A percentile compares a stretch with the other conserved stretches of the same genome.
phyloP scores from a whole-genome alignment of 2,113 vertebrate genomes.

The Apteryx mantelli region DNA sequence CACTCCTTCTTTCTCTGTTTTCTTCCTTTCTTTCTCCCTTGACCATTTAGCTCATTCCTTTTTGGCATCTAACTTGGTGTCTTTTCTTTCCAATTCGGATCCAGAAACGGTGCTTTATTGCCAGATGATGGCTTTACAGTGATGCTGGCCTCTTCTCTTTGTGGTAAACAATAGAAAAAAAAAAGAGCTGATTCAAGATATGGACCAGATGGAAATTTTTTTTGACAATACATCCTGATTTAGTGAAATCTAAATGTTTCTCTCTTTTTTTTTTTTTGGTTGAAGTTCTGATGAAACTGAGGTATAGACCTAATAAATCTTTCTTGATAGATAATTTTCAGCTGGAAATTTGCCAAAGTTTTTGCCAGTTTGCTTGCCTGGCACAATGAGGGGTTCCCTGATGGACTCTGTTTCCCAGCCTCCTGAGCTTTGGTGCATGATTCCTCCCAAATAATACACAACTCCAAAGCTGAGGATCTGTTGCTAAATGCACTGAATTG shows the following conservation, averaged over 20 bases:
- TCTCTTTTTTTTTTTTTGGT: neutral
- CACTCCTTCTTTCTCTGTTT: neutral
- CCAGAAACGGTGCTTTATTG: neutral
- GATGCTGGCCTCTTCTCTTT: neutral
- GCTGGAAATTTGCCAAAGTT: neutral
- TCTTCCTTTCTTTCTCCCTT: neutral
- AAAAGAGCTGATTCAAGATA: neutral
- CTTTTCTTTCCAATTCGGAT: neutral
- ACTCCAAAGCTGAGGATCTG: neutral
- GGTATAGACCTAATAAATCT: neutral
- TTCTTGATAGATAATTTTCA: neutral
- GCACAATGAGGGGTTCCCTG: neutral
- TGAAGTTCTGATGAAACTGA: neutral
- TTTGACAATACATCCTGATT: neutral
- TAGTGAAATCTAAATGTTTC: neutral
- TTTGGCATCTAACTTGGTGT: neutral
- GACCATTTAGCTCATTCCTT: neutral
- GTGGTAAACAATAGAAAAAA: neutral
- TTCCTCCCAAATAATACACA: neutral
- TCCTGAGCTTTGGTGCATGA: neutral
- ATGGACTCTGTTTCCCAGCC: neutral
- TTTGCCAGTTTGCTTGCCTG: neutral
- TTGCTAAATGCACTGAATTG: neutral
- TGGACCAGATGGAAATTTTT: neutral
- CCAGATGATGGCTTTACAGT: neutral